phyloP scores from a whole-genome alignment of 2,888 invertebrate species.

The Cosmia pyralina region DNA sequence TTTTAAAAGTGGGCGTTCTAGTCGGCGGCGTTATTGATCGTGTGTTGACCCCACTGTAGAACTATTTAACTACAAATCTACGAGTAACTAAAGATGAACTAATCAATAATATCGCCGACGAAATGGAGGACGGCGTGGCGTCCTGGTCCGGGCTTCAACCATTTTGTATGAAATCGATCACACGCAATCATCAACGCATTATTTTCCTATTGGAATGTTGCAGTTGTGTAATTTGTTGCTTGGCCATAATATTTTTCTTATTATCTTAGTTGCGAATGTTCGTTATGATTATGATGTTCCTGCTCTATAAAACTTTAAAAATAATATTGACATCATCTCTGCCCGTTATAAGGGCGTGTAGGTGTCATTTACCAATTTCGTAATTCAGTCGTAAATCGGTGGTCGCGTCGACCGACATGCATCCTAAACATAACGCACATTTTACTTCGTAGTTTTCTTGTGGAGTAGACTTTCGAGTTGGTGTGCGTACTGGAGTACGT shows the following conservation, averaged over 20 bases:
- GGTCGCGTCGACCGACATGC: slow-evolving; percentile 1
- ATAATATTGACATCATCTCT: slow-evolving; percentile 38
- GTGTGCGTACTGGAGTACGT: not conserved
- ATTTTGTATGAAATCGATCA: slow-evolving; percentile 46
- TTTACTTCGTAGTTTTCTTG: not conserved
- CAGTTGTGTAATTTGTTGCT: slow-evolving; percentile 32
- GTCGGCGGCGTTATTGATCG: slow-evolving; percentile 76
- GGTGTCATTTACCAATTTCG: slow-evolving; percentile 22
- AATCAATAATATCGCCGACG: slow-evolving; percentile 73
- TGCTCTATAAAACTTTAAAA: slow-evolving; percentile 1
- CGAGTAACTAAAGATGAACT: slow-evolving; percentile 69
- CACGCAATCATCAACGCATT: not conserved
- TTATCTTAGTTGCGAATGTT: slow-evolving; percentile 46
- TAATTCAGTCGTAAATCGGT: not conserved
- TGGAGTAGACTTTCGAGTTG: not conserved
- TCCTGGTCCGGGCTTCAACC: slow-evolving; percentile 47
- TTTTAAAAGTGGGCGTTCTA: slow-evolving; percentile 37
- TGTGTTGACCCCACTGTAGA: slow-evolving; percentile 76
- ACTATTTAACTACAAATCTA: slow-evolving; percentile 22
- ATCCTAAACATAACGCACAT: slow-evolving; percentile 21
- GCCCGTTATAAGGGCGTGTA: slow-evolving; percentile 5
- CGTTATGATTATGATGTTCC: slow-evolving; percentile 14
- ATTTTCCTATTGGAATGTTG: slow-evolving; percentile 37
- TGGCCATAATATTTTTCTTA: slow-evolving; percentile 20
- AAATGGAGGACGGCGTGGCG: slow-evolving; percentile 65